phyloP scores from a whole-genome alignment of 2,888 invertebrate species.

The Watsonalla cultraria region DNA sequence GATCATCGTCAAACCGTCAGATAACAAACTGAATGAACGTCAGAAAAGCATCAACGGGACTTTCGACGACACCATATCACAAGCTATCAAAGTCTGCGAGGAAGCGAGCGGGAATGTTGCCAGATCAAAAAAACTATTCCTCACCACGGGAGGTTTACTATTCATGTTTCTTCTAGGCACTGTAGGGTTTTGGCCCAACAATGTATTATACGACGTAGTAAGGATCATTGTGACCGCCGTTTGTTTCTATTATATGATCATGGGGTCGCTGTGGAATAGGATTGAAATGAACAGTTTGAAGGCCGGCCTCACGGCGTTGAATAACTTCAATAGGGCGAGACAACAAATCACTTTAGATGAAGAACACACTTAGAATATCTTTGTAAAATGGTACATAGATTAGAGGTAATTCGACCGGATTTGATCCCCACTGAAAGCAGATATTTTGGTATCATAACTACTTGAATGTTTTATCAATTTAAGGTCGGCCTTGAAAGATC shows the following conservation, averaged over 20 bases:
- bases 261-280: conserved; percentile 90
- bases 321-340: conserved; percentile 65
- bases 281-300: conserved; percentile 88
- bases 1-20: conserved; percentile 36
- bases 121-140: conserved; percentile 74
- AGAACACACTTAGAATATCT: conserved; percentile 1
- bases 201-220: conserved; percentile 72
- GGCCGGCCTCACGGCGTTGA: conserved; percentile 85
- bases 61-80: conserved; percentile 63
- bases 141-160: conserved; percentile 66
- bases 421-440: no score
- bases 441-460: no score
- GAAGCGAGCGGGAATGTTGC: conserved; percentile 72
- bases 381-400: no score
- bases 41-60: conserved; percentile 29
- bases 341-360: conserved; percentile 15
- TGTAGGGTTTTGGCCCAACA: conserved; percentile 69
- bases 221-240: conserved; percentile 81
- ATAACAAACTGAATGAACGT: conserved; percentile 19
- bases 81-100: conserved; percentile 80
- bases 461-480: no score
- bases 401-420: no score
- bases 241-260: conserved; percentile 84
- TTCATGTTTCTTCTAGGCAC: conserved; percentile 74
- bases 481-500: no score